These are phyloP conservation scores for Agonopterix alstromeriana DNA, from an alignment of 2,888 invertebrate genomes.

Conservation along the genomic window DNA sequence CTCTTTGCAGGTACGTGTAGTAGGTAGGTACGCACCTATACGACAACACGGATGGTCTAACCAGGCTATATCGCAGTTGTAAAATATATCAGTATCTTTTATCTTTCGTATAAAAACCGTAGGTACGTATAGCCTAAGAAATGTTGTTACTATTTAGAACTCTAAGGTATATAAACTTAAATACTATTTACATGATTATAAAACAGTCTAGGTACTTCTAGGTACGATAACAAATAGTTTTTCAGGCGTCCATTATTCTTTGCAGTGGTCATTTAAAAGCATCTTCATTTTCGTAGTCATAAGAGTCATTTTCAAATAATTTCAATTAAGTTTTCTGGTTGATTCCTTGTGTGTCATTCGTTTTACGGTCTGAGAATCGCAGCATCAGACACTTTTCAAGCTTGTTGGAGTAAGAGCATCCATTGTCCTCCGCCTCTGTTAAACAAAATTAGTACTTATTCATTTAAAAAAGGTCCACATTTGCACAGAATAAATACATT, in stretches of 20 bases:
- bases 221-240: too few relatives aligned
- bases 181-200: too few relatives aligned
- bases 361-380: constrained; percentile 50
- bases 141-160: too few relatives aligned
- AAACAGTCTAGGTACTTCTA: too few relatives aligned
- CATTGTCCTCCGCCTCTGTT: constrained; percentile 66
- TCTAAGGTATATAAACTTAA: too few relatives aligned
- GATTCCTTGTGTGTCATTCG: background rate
- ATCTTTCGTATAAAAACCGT: background rate
- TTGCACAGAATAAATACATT: background rate
- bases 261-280: too few relatives aligned
- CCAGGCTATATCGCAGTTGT: background rate
- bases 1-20: too few relatives aligned
- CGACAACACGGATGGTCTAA: background rate
- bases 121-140: too few relatives aligned
- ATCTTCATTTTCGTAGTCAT: too few relatives aligned
- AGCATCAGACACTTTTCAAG: constrained; percentile 63
- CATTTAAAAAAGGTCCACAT: background rate
- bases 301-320: background rate
- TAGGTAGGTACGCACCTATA: too few relatives aligned
- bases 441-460: constrained; percentile 2
- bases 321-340: constrained; percentile 9
- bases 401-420: constrained; percentile 66
- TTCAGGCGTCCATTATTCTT: background rate
- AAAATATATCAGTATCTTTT: background rate